Evolutionary conservation across 2,113 vertebrate genomes (phyloP).

Genomic region (Vicugna pacos): DNA sequence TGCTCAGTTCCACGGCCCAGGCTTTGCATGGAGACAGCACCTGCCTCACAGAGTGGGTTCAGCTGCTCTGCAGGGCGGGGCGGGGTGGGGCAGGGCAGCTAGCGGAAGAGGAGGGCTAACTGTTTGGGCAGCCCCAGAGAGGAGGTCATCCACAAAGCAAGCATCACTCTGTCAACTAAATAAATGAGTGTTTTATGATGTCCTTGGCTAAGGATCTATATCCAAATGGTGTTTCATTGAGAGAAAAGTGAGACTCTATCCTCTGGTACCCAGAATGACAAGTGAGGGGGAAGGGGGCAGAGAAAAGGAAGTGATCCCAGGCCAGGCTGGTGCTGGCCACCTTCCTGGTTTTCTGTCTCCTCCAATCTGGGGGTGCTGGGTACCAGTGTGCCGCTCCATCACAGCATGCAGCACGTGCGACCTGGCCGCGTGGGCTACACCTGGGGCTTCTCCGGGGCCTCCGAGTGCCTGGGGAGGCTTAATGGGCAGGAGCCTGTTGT

Average conservation of each 20-base stretch:
- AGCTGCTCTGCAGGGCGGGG: background rate
- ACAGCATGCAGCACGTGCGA: background rate
- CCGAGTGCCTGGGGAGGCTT: background rate
- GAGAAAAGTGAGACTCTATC: background rate
- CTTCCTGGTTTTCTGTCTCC: background rate
- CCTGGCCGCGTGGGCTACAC: background rate
- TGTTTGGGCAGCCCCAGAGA: background rate
- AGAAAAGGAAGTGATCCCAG: too few species aligned
- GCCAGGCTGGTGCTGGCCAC: background rate
- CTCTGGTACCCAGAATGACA: rapidly evolving
- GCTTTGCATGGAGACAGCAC: background rate
- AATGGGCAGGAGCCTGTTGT: rapidly evolving
- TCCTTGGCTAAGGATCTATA: background rate
- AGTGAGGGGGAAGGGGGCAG: rapidly evolving
- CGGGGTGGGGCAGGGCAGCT: rapidly evolving
- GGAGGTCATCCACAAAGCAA: background rate
- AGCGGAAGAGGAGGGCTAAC: background rate
- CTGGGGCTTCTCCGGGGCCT: background rate
- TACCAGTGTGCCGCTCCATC: background rate
- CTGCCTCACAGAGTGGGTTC: background rate
- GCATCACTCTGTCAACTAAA: rapidly evolving
- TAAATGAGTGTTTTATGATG: too few species aligned
- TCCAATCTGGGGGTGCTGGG: background rate
- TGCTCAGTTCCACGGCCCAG: too few species aligned
- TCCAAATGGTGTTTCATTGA: background rate